A percentile compares a stretch with the other conserved stretches of the same genome.
Evolutionary conservation across 1,140 invertebrate species (phyloP).

Genomic region (Acromyrmex echinatior): DNA sequence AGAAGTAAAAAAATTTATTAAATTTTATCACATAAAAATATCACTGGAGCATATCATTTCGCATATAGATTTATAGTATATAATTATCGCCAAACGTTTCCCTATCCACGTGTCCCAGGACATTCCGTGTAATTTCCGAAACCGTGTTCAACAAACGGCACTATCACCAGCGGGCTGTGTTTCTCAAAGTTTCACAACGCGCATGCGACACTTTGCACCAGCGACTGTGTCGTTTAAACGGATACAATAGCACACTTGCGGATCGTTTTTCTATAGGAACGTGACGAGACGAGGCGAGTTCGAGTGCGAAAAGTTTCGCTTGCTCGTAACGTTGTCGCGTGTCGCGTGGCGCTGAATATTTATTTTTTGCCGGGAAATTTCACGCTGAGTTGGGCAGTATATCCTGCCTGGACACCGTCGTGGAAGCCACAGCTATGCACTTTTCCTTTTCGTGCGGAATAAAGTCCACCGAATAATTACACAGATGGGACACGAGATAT

Average conservation of each 20-base stretch:
- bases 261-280: slow-evolving; percentile 50
- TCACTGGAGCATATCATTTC: not conserved
- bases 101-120: slow-evolving; percentile 29
- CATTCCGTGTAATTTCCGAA: slow-evolving; percentile 54
- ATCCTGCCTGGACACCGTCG: slow-evolving; percentile 26
- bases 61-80: not conserved
- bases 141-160: slow-evolving; percentile 51
- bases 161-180: slow-evolving; percentile 41
- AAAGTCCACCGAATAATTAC: slow-evolving; percentile 55
- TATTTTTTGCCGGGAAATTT: slow-evolving; percentile 57
- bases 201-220: slow-evolving; percentile 38
- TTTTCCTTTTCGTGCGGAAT: not conserved
- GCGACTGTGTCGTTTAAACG: slow-evolving; percentile 33
- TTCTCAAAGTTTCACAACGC: slow-evolving; percentile 55
- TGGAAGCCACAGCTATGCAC: slow-evolving; percentile 27
- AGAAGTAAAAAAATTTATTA: not conserved
- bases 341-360: slow-evolving; percentile 55
- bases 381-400: slow-evolving; percentile 50
- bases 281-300: slow-evolving; percentile 45
- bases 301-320: slow-evolving; percentile 49
- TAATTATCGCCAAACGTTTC: slow-evolving; percentile 38
- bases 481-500: slow-evolving; percentile 57
- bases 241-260: slow-evolving; percentile 26
- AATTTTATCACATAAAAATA: not conserved
- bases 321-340: slow-evolving; percentile 56